Evolutionary conservation across 2,113 vertebrate genomes (phyloP).

Genomic region (Tragulus kanchil): DNA sequence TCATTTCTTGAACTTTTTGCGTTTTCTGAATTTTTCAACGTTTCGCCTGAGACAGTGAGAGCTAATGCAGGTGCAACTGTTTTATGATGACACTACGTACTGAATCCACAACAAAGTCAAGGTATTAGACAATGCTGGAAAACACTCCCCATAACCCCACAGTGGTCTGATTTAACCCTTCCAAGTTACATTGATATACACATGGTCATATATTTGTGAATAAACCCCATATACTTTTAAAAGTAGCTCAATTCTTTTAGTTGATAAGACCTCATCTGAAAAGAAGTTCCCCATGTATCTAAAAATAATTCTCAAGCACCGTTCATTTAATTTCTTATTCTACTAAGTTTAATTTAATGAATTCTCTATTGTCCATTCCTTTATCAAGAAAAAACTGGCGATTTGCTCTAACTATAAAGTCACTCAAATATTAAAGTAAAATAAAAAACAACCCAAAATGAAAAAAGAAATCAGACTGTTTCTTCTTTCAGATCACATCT

Average conservation of each 20-base stretch:
- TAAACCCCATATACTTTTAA: neutral
- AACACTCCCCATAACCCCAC: constrained; percentile 13
- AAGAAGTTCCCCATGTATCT: neutral
- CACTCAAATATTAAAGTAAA: constrained; percentile 82
- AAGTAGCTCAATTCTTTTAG: constrained; percentile 28
- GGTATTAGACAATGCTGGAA: constrained; percentile 15
- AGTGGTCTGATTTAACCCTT: constrained; percentile 71
- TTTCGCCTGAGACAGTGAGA: constrained; percentile 66
- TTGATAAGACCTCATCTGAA: constrained; percentile 7
- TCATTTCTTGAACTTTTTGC: constrained; percentile 50
- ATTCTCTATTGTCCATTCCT: constrained; percentile 76
- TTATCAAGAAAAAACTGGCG: constrained; percentile 81
- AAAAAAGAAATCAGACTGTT: neutral
- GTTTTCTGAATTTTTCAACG: constrained; percentile 44
- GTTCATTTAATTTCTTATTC: constrained; percentile 49
- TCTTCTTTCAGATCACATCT: neutral
- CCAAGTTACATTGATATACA: neutral
- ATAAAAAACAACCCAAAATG: constrained; percentile 47
- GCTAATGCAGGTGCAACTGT: constrained; percentile 84
- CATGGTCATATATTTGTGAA: neutral
- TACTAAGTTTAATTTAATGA: constrained; percentile 78
- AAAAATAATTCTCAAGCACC: constrained; percentile 57
- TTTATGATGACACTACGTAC: constrained; percentile 78
- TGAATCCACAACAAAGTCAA: constrained; percentile 77
- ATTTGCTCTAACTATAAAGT: constrained; percentile 80